Evolutionary conservation across 2,888 invertebrate genomes (phyloP).

Genomic region (Cosmorhoe ocellata): DNA sequence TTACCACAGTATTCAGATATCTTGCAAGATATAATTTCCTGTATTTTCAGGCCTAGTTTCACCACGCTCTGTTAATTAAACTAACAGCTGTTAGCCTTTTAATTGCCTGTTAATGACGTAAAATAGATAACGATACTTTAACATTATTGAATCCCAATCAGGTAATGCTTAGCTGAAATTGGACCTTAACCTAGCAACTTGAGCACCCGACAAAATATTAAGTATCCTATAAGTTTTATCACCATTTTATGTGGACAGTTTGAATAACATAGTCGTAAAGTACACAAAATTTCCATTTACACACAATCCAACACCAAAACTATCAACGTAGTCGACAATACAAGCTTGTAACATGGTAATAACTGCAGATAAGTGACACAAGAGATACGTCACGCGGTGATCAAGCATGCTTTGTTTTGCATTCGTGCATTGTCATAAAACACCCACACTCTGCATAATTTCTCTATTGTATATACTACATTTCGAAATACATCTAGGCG

Average conservation of each 20-base stretch:
- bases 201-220: constrained; percentile 2
- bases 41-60: too few relatives aligned
- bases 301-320: constrained; percentile 2
- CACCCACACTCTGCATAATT: constrained; percentile 77
- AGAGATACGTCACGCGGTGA: constrained; percentile 33
- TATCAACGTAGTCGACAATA: constrained; percentile 3
- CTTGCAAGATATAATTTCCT: too few relatives aligned
- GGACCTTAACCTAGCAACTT: too few relatives aligned
- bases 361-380: constrained; percentile 25
- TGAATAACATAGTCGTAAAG: constrained; percentile 5
- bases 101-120: too few relatives aligned
- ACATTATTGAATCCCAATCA: too few relatives aligned
- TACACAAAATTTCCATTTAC: constrained; percentile 13
- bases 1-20: too few relatives aligned
- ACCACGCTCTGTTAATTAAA: too few relatives aligned
- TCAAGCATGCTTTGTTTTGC: constrained; percentile 47
- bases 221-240: background rate
- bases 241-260: constrained; percentile 6
- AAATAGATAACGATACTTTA: too few relatives aligned
- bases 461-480: constrained; percentile 68
- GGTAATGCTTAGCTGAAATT: too few relatives aligned
- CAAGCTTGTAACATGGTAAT: constrained; percentile 22
- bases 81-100: too few relatives aligned
- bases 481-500: constrained; percentile 69
- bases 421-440: constrained; percentile 74